Evolutionary conservation across 2,113 vertebrate genomes (phyloP).

Genomic region (Coracopsis vasa): DNA sequence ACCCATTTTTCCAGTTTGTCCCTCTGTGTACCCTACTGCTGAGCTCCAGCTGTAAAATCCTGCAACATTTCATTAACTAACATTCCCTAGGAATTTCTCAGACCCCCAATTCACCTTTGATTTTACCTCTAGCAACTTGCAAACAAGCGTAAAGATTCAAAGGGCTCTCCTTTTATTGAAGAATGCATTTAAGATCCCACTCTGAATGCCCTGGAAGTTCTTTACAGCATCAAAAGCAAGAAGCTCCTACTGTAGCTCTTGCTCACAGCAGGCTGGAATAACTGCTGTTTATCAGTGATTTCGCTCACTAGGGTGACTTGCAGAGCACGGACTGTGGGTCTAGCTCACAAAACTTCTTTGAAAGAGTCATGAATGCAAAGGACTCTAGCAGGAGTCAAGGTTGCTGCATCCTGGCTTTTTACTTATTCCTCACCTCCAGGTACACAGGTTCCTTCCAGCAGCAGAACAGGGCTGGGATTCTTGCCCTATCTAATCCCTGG

Average conservation of each 20-base stretch:
- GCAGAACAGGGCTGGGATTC: not conserved
- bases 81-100: not conserved
- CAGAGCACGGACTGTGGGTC: rapidly evolving
- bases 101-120: not conserved
- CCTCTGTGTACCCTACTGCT: not conserved
- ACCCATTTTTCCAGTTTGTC: not conserved
- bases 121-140: not conserved
- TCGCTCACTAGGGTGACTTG: not conserved
- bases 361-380: rapidly evolving
- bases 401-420: not conserved
- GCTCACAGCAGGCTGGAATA: not conserved
- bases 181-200: not conserved
- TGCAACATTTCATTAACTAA: not conserved
- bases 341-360: not conserved
- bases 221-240: not conserved
- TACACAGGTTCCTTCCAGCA: not conserved
- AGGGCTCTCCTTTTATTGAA: not conserved
- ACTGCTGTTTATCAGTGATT: not conserved
- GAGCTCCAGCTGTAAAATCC: not conserved
- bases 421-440: not conserved
- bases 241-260: not conserved
- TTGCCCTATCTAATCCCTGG: not conserved
- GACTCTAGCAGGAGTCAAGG: not conserved
- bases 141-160: not conserved
- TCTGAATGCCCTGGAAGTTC: not conserved